phyloP scores from a whole-genome alignment of 1,140 invertebrate genomes.

The Lysiphlebus fabarum region DNA sequence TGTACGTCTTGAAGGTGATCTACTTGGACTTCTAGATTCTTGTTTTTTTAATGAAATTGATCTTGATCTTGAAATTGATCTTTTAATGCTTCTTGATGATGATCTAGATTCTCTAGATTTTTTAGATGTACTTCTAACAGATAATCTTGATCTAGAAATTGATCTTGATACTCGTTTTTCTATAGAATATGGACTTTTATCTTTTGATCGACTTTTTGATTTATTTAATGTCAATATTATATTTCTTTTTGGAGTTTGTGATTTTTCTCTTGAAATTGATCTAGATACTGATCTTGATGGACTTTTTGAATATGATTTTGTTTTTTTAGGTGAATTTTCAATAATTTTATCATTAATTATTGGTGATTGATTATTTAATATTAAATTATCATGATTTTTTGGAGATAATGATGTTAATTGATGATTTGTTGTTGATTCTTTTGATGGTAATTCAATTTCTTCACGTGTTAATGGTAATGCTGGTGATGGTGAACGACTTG shows the following conservation, averaged over 20 bases:
- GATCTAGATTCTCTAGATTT: constrained; percentile 22
- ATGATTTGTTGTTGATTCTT: too few species aligned
- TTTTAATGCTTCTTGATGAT: constrained; percentile 13
- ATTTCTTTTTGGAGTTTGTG: neutral
- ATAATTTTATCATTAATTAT: too few species aligned
- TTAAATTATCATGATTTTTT: neutral
- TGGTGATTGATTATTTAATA: too few species aligned
- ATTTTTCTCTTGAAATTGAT: constrained; percentile 17
- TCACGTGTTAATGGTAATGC: constrained; percentile 27
- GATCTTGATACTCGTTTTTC: constrained; percentile 1
- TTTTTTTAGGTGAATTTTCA: neutral
- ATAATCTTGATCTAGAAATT: constrained; percentile 32
- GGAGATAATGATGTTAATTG: neutral
- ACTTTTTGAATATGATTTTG: constrained; percentile 26
- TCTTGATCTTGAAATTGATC: constrained; percentile 30
- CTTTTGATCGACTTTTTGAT: constrained; percentile 6
- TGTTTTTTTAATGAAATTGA: constrained; percentile 24
- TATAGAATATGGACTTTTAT: neutral
- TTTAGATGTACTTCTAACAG: constrained; percentile 30
- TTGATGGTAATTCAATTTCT: constrained; percentile 9
- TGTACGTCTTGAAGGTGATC: constrained; percentile 22
- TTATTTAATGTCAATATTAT: too few species aligned
- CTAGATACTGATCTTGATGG: constrained; percentile 21
- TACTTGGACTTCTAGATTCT: constrained; percentile 38
- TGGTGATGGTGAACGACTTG: constrained; percentile 29